These are phyloP conservation scores for Aphaenogaster floridana DNA, from an alignment of 1,140 invertebrate species.

Conservation along the genomic window DNA sequence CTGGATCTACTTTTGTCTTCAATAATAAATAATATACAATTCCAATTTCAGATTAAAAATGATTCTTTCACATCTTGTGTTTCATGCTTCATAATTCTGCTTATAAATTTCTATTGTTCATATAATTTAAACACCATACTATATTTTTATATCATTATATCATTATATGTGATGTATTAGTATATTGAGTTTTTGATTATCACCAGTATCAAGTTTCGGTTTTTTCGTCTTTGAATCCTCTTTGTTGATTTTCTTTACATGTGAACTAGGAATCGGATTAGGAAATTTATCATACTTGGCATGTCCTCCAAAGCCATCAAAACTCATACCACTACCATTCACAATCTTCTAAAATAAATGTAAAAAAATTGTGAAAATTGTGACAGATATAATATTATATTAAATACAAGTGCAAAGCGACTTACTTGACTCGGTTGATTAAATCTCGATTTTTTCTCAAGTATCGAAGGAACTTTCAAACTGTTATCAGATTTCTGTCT, in stretches of 20 bases:
- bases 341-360: constrained; percentile 12
- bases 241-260: constrained; percentile 62
- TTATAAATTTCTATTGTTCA: background rate
- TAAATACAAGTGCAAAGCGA: constrained; percentile 8
- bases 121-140: background rate
- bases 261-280: constrained; percentile 25
- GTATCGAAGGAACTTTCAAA: constrained; percentile 42
- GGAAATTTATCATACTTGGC: constrained; percentile 80
- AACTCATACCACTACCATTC: constrained; percentile 49
- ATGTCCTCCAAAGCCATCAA: constrained; percentile 83
- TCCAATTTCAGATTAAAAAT: background rate
- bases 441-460: constrained; percentile 66
- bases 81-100: background rate
- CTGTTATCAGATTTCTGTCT: background rate
- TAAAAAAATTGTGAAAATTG: background rate
- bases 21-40: background rate
- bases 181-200: constrained; percentile 64
- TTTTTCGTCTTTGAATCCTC: constrained; percentile 60
- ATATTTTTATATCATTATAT: background rate
- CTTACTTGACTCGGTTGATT: background rate
- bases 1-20: background rate
- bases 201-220: constrained; percentile 60
- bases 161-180: background rate
- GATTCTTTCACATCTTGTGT: background rate
- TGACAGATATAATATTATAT: background rate